phyloP scores from a whole-genome alignment of 2,797 vertebrate species.

The Geotrypetes seraphini region DNA sequence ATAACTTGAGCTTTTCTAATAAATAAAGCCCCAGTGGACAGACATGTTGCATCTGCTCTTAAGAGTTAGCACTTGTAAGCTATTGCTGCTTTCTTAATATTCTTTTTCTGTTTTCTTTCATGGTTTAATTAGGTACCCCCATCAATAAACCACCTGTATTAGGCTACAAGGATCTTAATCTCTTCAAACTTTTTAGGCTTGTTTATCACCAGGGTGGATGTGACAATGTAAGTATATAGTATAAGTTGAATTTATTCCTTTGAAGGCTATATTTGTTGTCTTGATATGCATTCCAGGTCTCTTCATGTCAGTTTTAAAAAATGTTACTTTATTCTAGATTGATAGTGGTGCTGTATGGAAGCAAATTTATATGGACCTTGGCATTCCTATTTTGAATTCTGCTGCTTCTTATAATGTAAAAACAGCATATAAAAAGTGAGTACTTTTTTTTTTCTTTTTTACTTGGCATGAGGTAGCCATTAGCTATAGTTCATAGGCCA shows the following conservation, averaged over 20 bases:
- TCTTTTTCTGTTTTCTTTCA: too few species aligned
- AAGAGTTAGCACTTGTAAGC: too few species aligned
- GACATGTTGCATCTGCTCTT: too few species aligned
- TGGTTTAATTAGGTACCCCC: conserved; percentile 72
- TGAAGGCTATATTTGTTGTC: not conserved
- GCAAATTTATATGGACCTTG: conserved; percentile 97
- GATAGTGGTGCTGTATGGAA: conserved; percentile 95
- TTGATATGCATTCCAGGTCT: not conserved
- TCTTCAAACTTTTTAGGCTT: conserved; percentile 94
- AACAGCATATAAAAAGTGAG: conserved; percentile 97
- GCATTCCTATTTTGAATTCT: conserved; percentile 95
- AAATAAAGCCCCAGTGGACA: too few species aligned
- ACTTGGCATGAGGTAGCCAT: too few species aligned
- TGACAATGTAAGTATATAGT: conserved; percentile 69
- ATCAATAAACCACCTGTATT: conserved; percentile 97
- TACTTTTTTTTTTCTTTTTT: too few species aligned
- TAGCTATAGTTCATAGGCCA: too few species aligned
- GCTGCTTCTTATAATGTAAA: conserved; percentile 98
- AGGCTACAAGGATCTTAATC: conserved; percentile 95
- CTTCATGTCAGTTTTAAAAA: conserved; percentile 35
- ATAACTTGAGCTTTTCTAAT: too few species aligned
- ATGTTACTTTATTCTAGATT: conserved; percentile 58
- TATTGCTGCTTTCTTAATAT: too few species aligned
- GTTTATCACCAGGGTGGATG: conserved; percentile 89
- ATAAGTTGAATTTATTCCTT: not conserved